phyloP scores from a whole-genome alignment of 2,797 vertebrate genomes.

The Urophycis tenuis region DNA sequence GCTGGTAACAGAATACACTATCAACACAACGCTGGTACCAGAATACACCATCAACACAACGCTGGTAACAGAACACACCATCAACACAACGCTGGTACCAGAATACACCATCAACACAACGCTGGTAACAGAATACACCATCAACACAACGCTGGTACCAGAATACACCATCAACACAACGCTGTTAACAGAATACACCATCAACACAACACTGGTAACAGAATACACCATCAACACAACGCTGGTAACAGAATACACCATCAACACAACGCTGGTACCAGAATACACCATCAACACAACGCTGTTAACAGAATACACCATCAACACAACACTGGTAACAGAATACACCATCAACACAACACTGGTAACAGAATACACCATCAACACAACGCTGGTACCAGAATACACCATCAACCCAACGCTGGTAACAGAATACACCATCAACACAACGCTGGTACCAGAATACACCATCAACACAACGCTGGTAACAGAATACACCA shows the following conservation, averaged over 20 bases:
- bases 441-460: too few relatives aligned
- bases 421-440: slow-evolving; percentile 6
- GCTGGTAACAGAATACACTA: background rate
- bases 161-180: background rate
- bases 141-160: background rate
- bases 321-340: background rate
- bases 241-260: background rate
- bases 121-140: background rate
- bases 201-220: background rate
- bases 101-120: background rate
- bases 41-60: background rate
- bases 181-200: background rate
- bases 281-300: background rate
- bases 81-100: too few relatives aligned
- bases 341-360: background rate
- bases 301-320: background rate
- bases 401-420: too few relatives aligned
- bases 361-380: too few relatives aligned
- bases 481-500: too few relatives aligned
- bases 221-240: background rate
- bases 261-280: background rate
- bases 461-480: too few relatives aligned
- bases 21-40: too few relatives aligned
- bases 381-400: too few relatives aligned
- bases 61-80: background rate